These are phyloP conservation scores for Drosophila neocordata DNA, from an alignment of 1,140 invertebrate species.

Conservation along the genomic window DNA sequence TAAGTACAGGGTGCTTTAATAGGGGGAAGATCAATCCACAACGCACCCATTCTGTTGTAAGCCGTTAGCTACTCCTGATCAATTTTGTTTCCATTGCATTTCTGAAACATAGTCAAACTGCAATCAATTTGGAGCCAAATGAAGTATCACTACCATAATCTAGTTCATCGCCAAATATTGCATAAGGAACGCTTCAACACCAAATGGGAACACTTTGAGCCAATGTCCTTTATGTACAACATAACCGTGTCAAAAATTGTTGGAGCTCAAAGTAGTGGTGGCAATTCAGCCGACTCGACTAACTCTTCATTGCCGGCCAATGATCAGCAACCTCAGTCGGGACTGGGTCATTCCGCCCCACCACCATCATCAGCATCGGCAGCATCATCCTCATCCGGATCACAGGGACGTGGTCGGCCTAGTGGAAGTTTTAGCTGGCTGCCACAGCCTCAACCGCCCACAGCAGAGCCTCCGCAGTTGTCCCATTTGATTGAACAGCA, in stretches of 20 bases:
- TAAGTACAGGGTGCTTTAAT: too few species aligned
- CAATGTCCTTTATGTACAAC: constrained; percentile 81
- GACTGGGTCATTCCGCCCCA: constrained; percentile 24
- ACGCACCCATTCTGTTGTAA: too few species aligned
- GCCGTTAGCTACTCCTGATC: not conserved
- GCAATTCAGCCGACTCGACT: constrained; percentile 18
- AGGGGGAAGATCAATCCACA: too few species aligned
- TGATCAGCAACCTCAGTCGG: not conserved
- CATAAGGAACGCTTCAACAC: constrained; percentile 81
- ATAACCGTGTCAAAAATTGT: constrained; percentile 80
- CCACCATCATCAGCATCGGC: constrained; percentile 41
- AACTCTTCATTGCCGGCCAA: not conserved
- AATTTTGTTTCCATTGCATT: not conserved
- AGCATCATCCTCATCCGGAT: constrained; percentile 40
- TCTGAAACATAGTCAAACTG: constrained; percentile 56
- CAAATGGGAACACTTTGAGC: constrained; percentile 80
- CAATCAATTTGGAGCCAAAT: constrained; percentile 81
- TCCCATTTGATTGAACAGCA: constrained; percentile 52
- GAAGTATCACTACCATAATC: constrained; percentile 79
- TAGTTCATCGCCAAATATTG: constrained; percentile 77
- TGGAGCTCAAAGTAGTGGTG: constrained; percentile 47
- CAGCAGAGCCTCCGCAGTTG: constrained; percentile 14
- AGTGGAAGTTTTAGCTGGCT: constrained; percentile 78
- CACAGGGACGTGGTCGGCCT: constrained; percentile 73
- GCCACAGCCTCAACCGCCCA: constrained; percentile 23